phyloP scores from a whole-genome alignment of 1,140 invertebrate genomes.

The Trachymyrmex cornetzi region DNA sequence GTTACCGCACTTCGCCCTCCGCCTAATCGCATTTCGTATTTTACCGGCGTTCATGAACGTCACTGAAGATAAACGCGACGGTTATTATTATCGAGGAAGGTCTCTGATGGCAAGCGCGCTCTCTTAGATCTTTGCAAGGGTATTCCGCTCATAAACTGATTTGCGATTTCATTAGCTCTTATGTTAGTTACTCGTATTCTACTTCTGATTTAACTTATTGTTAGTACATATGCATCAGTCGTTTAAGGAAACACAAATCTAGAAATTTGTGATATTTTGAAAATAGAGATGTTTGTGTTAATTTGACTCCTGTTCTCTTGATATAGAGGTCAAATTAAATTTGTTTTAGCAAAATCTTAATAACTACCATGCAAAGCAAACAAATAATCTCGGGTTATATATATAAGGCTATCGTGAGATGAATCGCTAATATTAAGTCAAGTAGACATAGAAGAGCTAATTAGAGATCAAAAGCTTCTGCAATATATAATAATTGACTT shows the following conservation, averaged over 20 bases:
- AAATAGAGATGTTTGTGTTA: background rate
- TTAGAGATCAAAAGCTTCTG: constrained; percentile 2
- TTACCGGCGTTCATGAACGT: constrained; percentile 16
- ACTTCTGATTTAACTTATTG: background rate
- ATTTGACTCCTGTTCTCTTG: background rate
- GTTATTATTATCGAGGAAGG: constrained; percentile 24
- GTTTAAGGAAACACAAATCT: background rate
- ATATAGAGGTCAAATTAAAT: background rate
- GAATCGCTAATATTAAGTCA: background rate
- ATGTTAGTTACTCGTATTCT: constrained; percentile 6
- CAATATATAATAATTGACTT: background rate
- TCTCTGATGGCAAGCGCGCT: background rate
- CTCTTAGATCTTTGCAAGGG: background rate
- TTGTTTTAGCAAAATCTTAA: background rate
- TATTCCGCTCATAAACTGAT: constrained; percentile 9
- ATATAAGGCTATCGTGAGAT: background rate
- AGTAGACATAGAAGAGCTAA: background rate
- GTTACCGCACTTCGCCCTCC: constrained; percentile 23
- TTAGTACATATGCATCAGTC: background rate
- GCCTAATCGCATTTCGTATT: constrained; percentile 32
- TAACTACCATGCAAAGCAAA: background rate
- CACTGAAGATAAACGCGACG: constrained; percentile 22
- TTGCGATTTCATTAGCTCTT: constrained; percentile 25
- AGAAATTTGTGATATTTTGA: background rate
- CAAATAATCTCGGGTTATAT: background rate